Percentiles rank a stretch among this genome's conserved stretches.
Evolutionary conservation across 2,888 invertebrate species (phyloP).

Genomic region (Apamea crenata): DNA sequence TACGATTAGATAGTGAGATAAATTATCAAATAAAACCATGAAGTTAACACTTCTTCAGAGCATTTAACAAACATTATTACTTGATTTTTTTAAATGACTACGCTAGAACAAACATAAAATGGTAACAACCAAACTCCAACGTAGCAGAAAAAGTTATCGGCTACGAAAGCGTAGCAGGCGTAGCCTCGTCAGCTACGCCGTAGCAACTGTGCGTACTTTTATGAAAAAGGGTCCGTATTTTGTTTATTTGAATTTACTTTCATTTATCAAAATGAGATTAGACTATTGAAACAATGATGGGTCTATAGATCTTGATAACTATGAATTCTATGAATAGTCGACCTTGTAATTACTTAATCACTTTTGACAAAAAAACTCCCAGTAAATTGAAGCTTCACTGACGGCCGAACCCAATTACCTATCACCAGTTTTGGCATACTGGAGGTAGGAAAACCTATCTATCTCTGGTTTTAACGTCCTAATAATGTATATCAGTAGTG

Average conservation of each 20-base stretch:
- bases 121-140: not conserved
- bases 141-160: constrained; percentile 21
- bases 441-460: no score
- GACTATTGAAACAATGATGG: not conserved
- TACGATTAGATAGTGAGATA: not conserved
- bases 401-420: no score
- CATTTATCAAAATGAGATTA: not conserved
- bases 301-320: not conserved
- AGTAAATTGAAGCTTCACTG: not conserved
- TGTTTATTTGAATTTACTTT: not conserved
- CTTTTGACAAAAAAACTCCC: not conserved
- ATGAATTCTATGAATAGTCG: no score
- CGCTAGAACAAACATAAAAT: not conserved
- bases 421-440: no score
- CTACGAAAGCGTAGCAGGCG: constrained; percentile 22
- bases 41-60: not conserved
- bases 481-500: no score
- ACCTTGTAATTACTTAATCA: no score
- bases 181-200: constrained; percentile 36
- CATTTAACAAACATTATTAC: not conserved
- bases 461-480: no score
- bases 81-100: not conserved
- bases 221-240: not conserved
- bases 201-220: constrained; percentile 16
- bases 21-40: not conserved